Base-by-base conservation (phyloP, 2,797 vertebrate genomes). In the Coracias cyanogaster region DNA sequence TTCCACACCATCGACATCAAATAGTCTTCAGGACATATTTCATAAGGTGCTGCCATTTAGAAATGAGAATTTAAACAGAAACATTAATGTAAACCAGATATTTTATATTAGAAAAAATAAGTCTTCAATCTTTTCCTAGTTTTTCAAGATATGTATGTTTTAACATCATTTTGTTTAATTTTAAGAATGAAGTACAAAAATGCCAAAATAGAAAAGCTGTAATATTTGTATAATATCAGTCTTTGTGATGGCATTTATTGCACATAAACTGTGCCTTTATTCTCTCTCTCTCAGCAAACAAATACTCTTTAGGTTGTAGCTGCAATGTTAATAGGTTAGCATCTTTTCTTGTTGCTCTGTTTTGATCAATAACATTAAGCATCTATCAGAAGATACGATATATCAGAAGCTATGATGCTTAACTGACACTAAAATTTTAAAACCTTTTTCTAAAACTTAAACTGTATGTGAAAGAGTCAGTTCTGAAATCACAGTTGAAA, bases 21-120 rank as follows among this genome's bases (percentile, higher is more conserved):
- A 96, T 99, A 99, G 97, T 99, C 99, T 98, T 99, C 99, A 2
- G 99, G 99, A 98, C 99, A 99, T 97, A 99, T 99, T 98, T 99
- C 99, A 97, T 99, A 99, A 22, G 99, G 99, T 24, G 99, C 99
- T 99, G 98, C 48, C 96, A 98, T 98, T 97, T 79, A 97, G 91
- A 97, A 97, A 88, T 82, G 65, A 81, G 24, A 85, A 95, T 81
- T 60, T 89, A 88, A 97, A 95, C 52, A 90, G 48, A 77, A 91
- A 64, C 2, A 39, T 77, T 83, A 89, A 71, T 25, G 21, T 46
- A 60, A 67, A 70, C 4, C 20, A 83, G 15, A 28, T 89, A 28
- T 45, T 69, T 89, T 83, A 7, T n/a, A 55, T 49, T 41, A 96
- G 61, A 84, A 86, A 43, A 95, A 60, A 5, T 41, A 61, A 77